Evolutionary conservation across 2,797 vertebrate genomes (phyloP).

Genomic region (Coracias cyanogaster): DNA sequence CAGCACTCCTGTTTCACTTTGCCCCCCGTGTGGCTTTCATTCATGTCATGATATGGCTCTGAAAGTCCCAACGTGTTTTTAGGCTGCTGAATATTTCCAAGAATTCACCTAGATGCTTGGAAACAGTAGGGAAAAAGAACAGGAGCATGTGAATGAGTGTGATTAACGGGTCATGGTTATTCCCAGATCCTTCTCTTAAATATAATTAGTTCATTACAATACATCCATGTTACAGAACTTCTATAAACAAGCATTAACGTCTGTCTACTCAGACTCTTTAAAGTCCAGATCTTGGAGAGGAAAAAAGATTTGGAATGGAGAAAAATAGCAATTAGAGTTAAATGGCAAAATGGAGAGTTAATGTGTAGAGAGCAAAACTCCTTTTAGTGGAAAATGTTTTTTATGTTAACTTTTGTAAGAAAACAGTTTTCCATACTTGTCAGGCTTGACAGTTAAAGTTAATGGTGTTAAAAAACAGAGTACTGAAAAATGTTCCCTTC

Average conservation of each 20-base stretch:
- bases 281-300: constrained; percentile 16
- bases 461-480: constrained; percentile 70
- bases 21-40: background rate
- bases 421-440: constrained; percentile 67
- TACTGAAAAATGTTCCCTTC: constrained; percentile 58
- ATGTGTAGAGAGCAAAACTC: constrained; percentile 17
- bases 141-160: background rate
- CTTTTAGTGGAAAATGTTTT: constrained; percentile 61
- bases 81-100: background rate
- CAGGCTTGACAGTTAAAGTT: constrained; percentile 73
- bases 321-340: constrained; percentile 47
- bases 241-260: background rate
- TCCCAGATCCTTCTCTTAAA: constrained; percentile 43
- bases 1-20: background rate
- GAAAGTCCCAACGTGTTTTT: background rate
- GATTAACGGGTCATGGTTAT: background rate
- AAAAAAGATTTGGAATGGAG: background rate
- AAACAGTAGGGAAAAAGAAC: background rate
- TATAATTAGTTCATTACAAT: constrained; percentile 25
- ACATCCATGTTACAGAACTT: background rate
- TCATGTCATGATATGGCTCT: background rate
- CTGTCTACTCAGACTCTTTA: constrained; percentile 18
- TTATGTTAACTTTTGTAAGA: constrained; percentile 60
- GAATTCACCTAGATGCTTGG: background rate
- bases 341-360: constrained; percentile 46